Evolutionary conservation across 1,140 invertebrate species (phyloP).

Genomic region (Drosophila sulfurigaster): DNA sequence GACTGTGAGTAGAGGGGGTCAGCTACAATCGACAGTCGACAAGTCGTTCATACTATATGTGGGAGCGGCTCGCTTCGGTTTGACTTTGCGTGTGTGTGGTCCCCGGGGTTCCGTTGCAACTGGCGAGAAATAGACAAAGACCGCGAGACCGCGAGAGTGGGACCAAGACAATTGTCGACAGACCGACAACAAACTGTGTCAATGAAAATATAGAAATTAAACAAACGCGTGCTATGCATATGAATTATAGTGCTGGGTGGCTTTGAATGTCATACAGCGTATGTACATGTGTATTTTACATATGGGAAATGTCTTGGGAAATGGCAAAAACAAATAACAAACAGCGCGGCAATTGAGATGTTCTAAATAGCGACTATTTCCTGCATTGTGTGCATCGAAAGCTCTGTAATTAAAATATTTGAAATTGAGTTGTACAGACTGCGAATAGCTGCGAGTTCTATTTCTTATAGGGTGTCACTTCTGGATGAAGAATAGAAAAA

Average conservation of each 20-base stretch:
- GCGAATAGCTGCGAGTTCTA: too few relatives aligned
- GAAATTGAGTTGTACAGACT: not conserved
- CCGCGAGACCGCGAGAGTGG: too few relatives aligned
- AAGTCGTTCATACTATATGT: slow-evolving; percentile 4
- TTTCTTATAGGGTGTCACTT: too few relatives aligned
- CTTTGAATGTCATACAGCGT: not conserved
- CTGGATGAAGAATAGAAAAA: too few relatives aligned
- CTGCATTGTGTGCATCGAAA: not conserved
- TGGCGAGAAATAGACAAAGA: slow-evolving; percentile 7
- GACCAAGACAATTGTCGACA: not conserved
- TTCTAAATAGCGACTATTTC: not conserved
- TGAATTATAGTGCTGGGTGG: slow-evolving; percentile 18
- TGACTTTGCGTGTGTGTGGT: slow-evolving; percentile 33
- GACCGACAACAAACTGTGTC: slow-evolving; percentile 40
- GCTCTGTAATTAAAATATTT: not conserved
- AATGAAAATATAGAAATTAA: slow-evolving; percentile 55
- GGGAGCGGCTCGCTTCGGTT: slow-evolving; percentile 11
- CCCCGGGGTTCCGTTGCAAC: slow-evolving; percentile 22
- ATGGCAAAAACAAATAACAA: slow-evolving; percentile 8
- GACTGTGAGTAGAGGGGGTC: not conserved
- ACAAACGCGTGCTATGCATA: slow-evolving; percentile 46
- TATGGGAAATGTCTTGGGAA: slow-evolving; percentile 36
- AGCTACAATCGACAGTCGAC: not conserved
- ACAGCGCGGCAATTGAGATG: not conserved
- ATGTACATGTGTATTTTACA: too few relatives aligned